Evolutionary conservation across 2,113 vertebrate genomes (phyloP).

Genomic region (Phalacrocorax carbo): DNA sequence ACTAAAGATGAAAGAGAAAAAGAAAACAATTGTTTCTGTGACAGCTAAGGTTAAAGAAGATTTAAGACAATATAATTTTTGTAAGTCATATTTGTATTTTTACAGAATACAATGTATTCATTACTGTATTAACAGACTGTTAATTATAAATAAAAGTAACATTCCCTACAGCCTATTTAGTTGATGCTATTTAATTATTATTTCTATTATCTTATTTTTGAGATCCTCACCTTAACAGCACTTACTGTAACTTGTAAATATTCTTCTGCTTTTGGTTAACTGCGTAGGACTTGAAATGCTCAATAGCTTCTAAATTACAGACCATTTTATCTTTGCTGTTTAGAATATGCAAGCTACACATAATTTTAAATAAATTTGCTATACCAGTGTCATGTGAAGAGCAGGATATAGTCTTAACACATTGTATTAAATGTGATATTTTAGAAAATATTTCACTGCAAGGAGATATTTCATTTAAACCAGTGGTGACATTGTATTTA

Average conservation of each 20-base stretch:
- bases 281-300: neutral
- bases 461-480: neutral
- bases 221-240: neutral
- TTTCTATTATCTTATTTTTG: neutral
- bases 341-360: neutral
- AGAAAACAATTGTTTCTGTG: neutral
- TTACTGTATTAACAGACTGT: neutral
- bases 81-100: neutral
- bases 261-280: neutral
- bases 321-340: neutral
- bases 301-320: neutral
- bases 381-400: neutral
- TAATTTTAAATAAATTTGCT: neutral
- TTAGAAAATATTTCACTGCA: neutral
- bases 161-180: neutral
- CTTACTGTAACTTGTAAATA: neutral
- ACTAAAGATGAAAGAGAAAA: neutral
- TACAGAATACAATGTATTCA: neutral
- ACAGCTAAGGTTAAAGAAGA: neutral
- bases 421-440: neutral
- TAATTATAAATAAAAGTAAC: neutral
- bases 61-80: neutral
- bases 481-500: neutral
- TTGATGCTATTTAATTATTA: neutral
- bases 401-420: neutral